Evolutionary conservation across 2,888 invertebrate species (phyloP).

Genomic region (Deilephila elpenor): DNA sequence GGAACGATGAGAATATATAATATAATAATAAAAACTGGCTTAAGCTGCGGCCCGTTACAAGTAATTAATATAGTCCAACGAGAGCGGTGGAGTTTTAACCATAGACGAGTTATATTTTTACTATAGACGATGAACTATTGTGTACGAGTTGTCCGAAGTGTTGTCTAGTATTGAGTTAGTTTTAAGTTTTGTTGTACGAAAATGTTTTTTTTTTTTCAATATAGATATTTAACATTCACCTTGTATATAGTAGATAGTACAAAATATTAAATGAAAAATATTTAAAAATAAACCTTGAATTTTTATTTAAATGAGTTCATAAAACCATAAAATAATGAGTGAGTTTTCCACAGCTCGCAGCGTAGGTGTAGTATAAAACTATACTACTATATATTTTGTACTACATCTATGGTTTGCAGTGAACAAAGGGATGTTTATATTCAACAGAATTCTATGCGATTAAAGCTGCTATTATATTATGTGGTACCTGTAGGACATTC

Average conservation of each 20-base stretch:
- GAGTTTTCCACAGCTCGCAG: too few species aligned
- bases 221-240: conserved; percentile 78
- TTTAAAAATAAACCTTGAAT: conserved; percentile 54
- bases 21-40: conserved; percentile 1
- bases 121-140: conserved; percentile 1
- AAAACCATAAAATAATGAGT: background rate
- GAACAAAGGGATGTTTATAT: too few species aligned
- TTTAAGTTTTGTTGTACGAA: conserved; percentile 74
- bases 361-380: too few species aligned
- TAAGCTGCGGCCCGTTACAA: background rate
- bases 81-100: background rate
- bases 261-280: conserved; percentile 80
- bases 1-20: too few species aligned
- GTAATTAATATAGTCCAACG: background rate
- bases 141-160: conserved; percentile 22
- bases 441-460: too few species aligned
- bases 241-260: conserved; percentile 84
- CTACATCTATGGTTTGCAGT: background rate
- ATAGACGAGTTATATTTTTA: conserved; percentile 5
- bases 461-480: too few species aligned
- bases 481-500: too few species aligned
- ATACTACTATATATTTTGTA: too few species aligned
- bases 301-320: conserved; percentile 42
- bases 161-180: conserved; percentile 62
- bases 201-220: conserved; percentile 62